These are phyloP conservation scores for Gambelia wislizenii DNA, from an alignment of 2,797 vertebrate species.

Conservation along the genomic window DNA sequence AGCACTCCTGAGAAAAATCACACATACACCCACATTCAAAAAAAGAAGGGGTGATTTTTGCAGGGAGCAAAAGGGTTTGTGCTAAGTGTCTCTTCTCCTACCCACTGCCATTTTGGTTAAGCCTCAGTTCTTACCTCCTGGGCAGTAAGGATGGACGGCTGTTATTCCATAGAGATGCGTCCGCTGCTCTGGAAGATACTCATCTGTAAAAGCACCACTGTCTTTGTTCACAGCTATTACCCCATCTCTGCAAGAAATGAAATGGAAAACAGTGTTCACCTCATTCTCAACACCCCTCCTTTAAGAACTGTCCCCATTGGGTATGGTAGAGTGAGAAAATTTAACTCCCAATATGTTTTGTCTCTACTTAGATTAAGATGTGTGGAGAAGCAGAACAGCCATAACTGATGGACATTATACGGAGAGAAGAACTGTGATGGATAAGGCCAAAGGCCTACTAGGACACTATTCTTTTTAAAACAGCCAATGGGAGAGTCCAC, in stretches of 20 bases:
- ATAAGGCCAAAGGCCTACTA: too few relatives aligned
- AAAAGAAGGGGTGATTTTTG: too few relatives aligned
- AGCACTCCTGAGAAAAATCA: neutral
- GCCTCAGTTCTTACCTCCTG: slow-evolving; percentile 82
- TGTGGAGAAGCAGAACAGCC: too few relatives aligned
- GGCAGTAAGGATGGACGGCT: slow-evolving; percentile 89
- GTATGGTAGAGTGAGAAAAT: accelerated
- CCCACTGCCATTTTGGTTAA: neutral
- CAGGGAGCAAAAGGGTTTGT: neutral
- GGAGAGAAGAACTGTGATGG: too few relatives aligned
- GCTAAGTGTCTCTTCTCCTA: accelerated
- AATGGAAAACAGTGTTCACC: neutral
- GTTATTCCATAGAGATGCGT: slow-evolving; percentile 97
- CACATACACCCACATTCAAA: too few relatives aligned
- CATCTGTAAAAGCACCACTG: slow-evolving; percentile 86
- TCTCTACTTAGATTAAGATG: neutral
- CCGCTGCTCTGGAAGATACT: slow-evolving; percentile 94
- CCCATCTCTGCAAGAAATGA: slow-evolving; percentile 85
- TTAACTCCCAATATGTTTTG: neutral
- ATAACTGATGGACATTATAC: too few relatives aligned
- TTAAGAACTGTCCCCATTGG: accelerated
- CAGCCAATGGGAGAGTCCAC: neutral
- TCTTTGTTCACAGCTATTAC: slow-evolving; percentile 89
- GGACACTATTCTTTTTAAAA: too few relatives aligned
- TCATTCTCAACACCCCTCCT: neutral